phyloP scores from a whole-genome alignment of 2,797 vertebrate genomes.

The Peromyscus aztecus region DNA sequence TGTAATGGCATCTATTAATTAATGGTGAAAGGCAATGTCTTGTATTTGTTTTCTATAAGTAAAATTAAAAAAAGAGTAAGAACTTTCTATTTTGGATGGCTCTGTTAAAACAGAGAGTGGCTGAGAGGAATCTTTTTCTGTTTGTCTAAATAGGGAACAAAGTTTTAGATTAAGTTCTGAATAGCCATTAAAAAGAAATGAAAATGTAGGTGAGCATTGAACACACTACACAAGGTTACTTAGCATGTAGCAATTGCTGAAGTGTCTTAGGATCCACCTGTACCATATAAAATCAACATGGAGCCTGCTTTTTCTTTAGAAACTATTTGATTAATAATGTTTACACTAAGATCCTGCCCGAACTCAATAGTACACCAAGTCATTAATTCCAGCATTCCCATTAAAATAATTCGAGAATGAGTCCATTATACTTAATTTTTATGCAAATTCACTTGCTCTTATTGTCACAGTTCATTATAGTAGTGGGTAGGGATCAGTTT shows the following conservation, averaged over 20 bases:
- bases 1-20: not conserved
- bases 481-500: constrained; percentile 84
- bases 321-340: constrained; percentile 10
- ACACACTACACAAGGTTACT: not conserved
- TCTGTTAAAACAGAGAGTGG: not conserved
- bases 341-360: not conserved
- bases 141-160: constrained; percentile 45
- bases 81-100: not conserved
- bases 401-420: constrained; percentile 69
- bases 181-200: too few species aligned
- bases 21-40: not conserved
- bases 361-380: constrained; percentile 47
- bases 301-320: not conserved
- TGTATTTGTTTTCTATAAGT: constrained; percentile 53
- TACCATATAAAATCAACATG: not conserved
- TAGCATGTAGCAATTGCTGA: not conserved
- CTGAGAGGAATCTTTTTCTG: constrained; percentile 8
- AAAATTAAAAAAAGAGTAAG: not conserved
- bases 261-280: not conserved
- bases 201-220: not conserved
- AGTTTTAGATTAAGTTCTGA: not conserved
- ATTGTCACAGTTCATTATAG: constrained; percentile 84
- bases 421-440: constrained; percentile 80
- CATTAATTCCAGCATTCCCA: constrained; percentile 68
- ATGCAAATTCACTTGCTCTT: constrained; percentile 66